Conservation (phyloP, 2,888 invertebrate species). For the Synergus laeviventris region DNA sequence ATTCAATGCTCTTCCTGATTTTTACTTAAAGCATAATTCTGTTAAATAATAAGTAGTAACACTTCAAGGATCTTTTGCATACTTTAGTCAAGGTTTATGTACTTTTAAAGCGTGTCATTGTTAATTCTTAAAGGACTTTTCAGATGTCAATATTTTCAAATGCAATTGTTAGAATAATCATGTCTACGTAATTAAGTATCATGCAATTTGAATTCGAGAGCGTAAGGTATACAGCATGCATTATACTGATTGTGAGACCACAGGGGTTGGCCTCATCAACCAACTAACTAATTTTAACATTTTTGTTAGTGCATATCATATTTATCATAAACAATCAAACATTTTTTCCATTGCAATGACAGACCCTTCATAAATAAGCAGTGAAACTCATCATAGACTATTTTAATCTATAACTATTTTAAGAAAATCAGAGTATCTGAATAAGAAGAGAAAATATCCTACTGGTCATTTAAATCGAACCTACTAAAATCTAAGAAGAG, state of each 20-base stretch:
- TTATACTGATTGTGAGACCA: neutral
- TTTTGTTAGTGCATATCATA: neutral
- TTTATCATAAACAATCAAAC: neutral
- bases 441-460: neutral
- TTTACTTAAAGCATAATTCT: conserved; percentile 16
- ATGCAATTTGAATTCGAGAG: conserved; percentile 22
- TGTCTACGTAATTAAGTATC: conserved; percentile 27
- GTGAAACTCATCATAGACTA: neutral
- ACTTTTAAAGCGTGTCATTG: conserved; percentile 16
- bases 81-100: conserved; percentile 31
- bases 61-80: conserved; percentile 21
- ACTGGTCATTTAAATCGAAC: neutral
- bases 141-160: conserved; percentile 6
- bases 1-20: conserved; percentile 26
- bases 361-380: neutral
- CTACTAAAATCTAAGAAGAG: too few species aligned
- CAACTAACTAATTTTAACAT: conserved; percentile 11
- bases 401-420: neutral
- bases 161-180: conserved; percentile 30
- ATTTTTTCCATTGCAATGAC: conserved; percentile 42
- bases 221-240: conserved; percentile 18
- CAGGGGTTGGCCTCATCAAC: neutral
- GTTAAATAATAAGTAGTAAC: conserved; percentile 14
- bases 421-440: neutral
- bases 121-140: conserved; percentile 8